A percentile compares a stretch with the other conserved stretches of the same genome.
phyloP scores from a whole-genome alignment of 2,888 invertebrate species.

The Amphipyra tragopoginis region DNA sequence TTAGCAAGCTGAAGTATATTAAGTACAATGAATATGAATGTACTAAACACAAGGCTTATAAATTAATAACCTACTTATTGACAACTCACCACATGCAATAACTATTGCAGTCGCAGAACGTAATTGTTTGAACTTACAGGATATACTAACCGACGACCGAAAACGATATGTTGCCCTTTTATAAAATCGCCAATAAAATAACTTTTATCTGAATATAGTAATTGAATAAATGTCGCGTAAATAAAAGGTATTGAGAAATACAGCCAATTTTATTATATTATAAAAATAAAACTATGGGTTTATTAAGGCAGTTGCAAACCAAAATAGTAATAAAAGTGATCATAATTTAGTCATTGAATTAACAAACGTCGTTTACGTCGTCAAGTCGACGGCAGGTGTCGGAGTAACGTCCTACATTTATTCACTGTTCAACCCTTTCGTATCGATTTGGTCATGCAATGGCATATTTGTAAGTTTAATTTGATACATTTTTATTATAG shows the following conservation, averaged over 20 bases:
- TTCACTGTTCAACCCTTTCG: constrained; percentile 38
- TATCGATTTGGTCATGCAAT: constrained; percentile 43
- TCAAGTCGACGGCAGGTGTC: constrained; percentile 48
- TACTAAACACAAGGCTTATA: no score
- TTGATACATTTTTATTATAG: constrained; percentile 20
- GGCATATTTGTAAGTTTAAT: constrained; percentile 25
- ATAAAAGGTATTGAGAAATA: constrained; percentile 13
- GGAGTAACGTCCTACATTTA: constrained; percentile 26
- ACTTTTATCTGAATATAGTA: no score
- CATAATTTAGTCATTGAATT: constrained; percentile 50
- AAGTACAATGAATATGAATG: no score
- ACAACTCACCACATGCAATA: no score
- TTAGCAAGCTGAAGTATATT: no score
- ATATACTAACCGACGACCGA: no score
- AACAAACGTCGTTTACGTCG: constrained; percentile 43
- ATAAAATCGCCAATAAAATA: no score
- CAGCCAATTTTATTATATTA: neutral
- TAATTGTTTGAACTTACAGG: no score
- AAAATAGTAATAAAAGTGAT: constrained; percentile 31
- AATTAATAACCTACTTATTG: no score
- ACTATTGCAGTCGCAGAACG: no score
- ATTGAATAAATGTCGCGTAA: neutral
- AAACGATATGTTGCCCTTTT: no score
- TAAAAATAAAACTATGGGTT: constrained; percentile 12
- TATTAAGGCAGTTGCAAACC: constrained; percentile 27